These are phyloP conservation scores for Balearica regulorum DNA, from an alignment of 2,797 vertebrate genomes.

Conservation along the genomic window DNA sequence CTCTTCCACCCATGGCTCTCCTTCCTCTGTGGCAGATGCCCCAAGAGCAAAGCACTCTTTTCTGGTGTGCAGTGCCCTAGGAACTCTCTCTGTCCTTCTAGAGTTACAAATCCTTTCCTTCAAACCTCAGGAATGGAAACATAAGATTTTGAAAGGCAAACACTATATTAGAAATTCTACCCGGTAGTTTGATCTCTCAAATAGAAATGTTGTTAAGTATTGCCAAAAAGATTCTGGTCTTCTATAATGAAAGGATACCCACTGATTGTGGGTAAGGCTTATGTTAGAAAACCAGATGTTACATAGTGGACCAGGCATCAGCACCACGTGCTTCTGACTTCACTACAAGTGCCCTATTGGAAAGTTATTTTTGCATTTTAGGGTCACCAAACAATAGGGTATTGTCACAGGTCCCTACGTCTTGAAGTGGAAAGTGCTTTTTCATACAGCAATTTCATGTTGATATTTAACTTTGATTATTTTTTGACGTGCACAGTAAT, in stretches of 20 bases:
- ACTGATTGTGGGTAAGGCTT: background rate
- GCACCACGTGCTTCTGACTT: background rate
- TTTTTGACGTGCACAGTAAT: background rate
- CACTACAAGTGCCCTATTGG: background rate
- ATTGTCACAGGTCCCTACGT: background rate
- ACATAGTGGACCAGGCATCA: background rate
- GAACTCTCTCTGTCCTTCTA: background rate
- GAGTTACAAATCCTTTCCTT: background rate
- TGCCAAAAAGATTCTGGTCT: background rate
- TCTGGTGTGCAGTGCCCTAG: background rate
- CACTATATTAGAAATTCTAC: background rate
- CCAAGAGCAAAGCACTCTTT: background rate
- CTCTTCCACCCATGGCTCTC: background rate
- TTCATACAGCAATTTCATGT: background rate
- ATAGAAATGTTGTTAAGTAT: conserved; percentile 8
- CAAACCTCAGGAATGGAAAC: background rate
- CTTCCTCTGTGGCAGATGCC: background rate
- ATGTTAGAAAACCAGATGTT: background rate
- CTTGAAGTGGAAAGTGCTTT: background rate
- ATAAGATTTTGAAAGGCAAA: conserved; percentile 14
- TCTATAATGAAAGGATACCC: conserved; percentile 26
- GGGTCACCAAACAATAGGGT: background rate
- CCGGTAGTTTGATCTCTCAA: conserved; percentile 2
- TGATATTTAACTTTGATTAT: background rate
- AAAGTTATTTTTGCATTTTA: background rate